Base-by-base conservation (phyloP, 1,140 invertebrate species). In the Branchinecta lindahli region DNA sequence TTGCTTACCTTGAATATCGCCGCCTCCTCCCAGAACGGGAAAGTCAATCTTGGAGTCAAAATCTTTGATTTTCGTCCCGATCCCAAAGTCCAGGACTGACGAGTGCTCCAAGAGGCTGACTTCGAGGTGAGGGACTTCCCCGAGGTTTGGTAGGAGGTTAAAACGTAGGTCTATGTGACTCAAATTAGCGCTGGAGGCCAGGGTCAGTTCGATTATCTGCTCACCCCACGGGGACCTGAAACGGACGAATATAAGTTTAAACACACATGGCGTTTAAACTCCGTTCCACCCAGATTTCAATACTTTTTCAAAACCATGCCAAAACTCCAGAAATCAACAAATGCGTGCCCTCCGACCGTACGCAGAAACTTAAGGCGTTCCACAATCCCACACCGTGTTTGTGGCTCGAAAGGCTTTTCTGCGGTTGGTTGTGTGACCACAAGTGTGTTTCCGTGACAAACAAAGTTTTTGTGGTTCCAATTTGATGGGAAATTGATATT, bases 121-220 rank as follows among this genome's bases (percentile, higher is more conserved):
- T 80, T 94, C 87, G 68, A 77, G 75, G 68, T 88, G 85, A 15
- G 85, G 84, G 68, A 82, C 77, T 66, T 79, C 76, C 7, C 79
- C 81, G 75, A 87, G 89, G 15, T 87, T 84, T 8, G 86, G 82
- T 75, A 91, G 89, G 9, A 94, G 80, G 12, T 84, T 86, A 76
- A 94, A 94, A 74, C 88, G 86, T 8, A 96, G 84, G 78, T 94
- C 91, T 18, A 96, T 86, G 75, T 94, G 91, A 33, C 91, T 90
- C 70, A 93, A 82, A 66, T 84, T 85, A 47, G 86, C 86, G 66
- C 78, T 82, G 61, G 80, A 79, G 0, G 91, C 90, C 71, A 96
- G 78, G 7, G 90, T 91, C 0, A 96, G 80, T 78, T 95, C 92
- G 77, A 96, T 87, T 15, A 94, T 83, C 75, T 96, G 92, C 75